Evolutionary conservation across 2,888 invertebrate genomes (phyloP).

Genomic region (Caprella mutica): DNA sequence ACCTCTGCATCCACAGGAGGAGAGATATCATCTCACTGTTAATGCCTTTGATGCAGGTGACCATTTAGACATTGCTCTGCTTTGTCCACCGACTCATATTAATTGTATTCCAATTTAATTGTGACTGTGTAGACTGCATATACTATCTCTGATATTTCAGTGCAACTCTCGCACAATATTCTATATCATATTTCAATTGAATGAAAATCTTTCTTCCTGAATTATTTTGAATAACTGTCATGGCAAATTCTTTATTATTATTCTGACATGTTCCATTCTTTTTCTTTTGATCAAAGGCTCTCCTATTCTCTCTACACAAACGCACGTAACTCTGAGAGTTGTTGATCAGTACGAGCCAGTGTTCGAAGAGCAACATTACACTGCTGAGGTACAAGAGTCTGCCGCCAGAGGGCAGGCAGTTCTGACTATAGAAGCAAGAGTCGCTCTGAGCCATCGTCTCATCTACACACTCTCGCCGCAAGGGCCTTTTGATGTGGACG

Average conservation of each 20-base stretch:
- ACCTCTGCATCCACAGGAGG: slow-evolving; percentile 64
- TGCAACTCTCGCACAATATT: too few relatives aligned
- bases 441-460: slow-evolving; percentile 68
- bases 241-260: neutral
- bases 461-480: slow-evolving; percentile 50
- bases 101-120: too few relatives aligned
- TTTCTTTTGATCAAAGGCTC: slow-evolving; percentile 13
- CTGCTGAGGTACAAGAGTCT: slow-evolving; percentile 68
- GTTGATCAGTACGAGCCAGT: slow-evolving; percentile 51
- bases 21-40: slow-evolving; percentile 67
- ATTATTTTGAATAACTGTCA: neutral
- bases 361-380: slow-evolving; percentile 77
- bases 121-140: too few relatives aligned
- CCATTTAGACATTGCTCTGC: too few relatives aligned
- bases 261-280: too few relatives aligned
- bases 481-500: slow-evolving; percentile 7
- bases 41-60: slow-evolving; percentile 80
- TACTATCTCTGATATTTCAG: too few relatives aligned
- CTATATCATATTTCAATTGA: too few relatives aligned
- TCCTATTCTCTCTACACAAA: slow-evolving; percentile 27
- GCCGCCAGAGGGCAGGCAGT: slow-evolving; percentile 63
- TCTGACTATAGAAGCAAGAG: slow-evolving; percentile 39
- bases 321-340: slow-evolving; percentile 32
- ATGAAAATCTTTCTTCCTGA: neutral
- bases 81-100: too few relatives aligned